Evolutionary conservation across 2,888 invertebrate genomes (phyloP).

Genomic region (Morpho achilles): DNA sequence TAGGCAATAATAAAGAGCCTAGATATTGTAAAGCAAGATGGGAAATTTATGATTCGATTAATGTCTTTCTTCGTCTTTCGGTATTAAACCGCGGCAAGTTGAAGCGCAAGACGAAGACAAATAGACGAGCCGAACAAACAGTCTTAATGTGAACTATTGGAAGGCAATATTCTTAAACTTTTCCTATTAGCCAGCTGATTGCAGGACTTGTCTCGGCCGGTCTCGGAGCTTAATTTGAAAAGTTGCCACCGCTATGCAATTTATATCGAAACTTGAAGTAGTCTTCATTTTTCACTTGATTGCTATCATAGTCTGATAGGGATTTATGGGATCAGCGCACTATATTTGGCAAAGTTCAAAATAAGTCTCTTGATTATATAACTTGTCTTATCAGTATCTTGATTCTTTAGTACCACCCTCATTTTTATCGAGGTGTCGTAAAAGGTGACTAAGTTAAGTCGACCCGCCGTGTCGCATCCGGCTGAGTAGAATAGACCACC

Average conservation of each 20-base stretch:
- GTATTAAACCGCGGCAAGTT: conserved; percentile 3
- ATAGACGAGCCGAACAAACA: conserved; percentile 20
- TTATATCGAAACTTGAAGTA: conserved; percentile 28
- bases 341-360: no score
- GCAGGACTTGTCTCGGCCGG: conserved; percentile 32
- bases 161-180: conserved; percentile 39
- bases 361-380: no score
- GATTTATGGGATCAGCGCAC: not conserved
- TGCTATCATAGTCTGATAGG: conserved; percentile 8
- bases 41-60: not conserved
- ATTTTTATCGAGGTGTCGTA: no score
- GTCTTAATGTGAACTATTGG: conserved; percentile 31
- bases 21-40: no score
- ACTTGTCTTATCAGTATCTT: no score
- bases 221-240: conserved; percentile 35
- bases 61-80: not conserved
- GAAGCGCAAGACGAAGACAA: conserved; percentile 19
- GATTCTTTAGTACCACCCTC: no score
- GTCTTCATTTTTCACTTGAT: conserved; percentile 25
- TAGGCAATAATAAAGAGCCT: no score
- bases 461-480: no score
- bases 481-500: no score
- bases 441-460: no score
- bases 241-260: conserved; percentile 34
- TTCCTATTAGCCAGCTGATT: conserved; percentile 35